Base-by-base conservation (phyloP, 2,888 invertebrate genomes). In the Antitype chi region DNA sequence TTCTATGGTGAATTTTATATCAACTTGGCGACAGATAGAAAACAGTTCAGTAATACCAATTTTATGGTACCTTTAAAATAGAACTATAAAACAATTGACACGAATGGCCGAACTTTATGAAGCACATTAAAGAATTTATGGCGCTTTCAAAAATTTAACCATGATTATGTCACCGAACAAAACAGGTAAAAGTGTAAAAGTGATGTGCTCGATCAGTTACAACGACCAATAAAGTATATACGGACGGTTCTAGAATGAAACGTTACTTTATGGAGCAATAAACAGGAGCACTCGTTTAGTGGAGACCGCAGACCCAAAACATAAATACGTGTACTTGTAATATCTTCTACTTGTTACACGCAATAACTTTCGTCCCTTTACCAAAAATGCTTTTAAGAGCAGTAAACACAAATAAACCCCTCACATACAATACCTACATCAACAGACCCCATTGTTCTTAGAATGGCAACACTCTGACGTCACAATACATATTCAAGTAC, bases 191-290 rank as follows among this genome's bases (percentile, higher is more conserved):
- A 79, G 84, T 88, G 82, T 86, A 85, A 87, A 83, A 82, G 84
- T 88, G 88, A 90, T 85, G 88, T 88, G 88, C 88, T 86, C 92
- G 89, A 92, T 92, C 90, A 89, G 89, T 89, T 85, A 87, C 85
- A 90, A 91, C 85, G 88, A 87, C 87, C 89, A 86, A 90, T 92
- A 92, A 91, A 91, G 87, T 84, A 83, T 86, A 88, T 84, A 89
- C 84, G 87, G 85, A 86, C 87, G 85, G 80, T 78, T 82, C 86
- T 82, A 82, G 86, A 89, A 88, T 82, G 88, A 85, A 89, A 90
- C 87, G 88, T 90, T 86, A 87, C 90, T 92, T 92, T 91, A 92
- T 89, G 84, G 87, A 76, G 82, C 88, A 84, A 89, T 92, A 91
- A 92, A 92, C 89, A 87, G 81, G 67, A 71, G 74, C 74, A 80